Evolutionary conservation across 2,113 vertebrate genomes (phyloP), one percentile per base, ranked within the genome.

Genomic region (Tautogolabrus adspersus): DNA sequence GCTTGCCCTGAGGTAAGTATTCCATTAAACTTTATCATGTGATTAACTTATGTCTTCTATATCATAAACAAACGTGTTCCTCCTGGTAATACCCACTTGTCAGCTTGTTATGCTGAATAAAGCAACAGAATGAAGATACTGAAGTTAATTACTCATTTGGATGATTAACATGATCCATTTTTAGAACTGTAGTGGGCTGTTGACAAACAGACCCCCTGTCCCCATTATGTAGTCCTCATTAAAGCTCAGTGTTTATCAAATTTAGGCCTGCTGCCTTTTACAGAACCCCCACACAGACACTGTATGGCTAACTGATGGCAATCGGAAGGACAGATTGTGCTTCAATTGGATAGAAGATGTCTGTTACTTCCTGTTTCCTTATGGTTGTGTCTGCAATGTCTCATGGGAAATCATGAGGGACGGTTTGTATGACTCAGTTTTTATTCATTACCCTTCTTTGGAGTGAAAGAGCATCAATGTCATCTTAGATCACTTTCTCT

Each of bases 301-400:
- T 64, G 49, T 82, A 85, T 88, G 87, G 88, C 80, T 90, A 82
- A 88, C 87, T 93, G 86, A 90, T 92, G 82, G 63, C 73, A 84
- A 81, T 87, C 80, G 88, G 91, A 93, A 92, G 80, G 75, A 81
- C 86, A 92, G 88, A 94, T 92, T 88, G 82, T 88, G 84, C 76
- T 70, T 90, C 85, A 92, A 92, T 93, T 94, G 78, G 86, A 93
- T 93, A 93, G 88, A 93, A 88, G 86, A 69, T 56, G 81, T 75
- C 83, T 86, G 88, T 87, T 88, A 85, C 70, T 93, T 93, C 87
- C 91, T 92, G 83, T 87, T 76, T 84, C 66, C 19, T 82, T 85
- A 69, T 75, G 66, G 63, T 80, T 69, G 60, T 79, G 81, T 89
- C 81, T 88, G 81, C 52, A 10, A 34, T 34, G 44, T 84, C 84